Evolutionary conservation across 2,797 vertebrate species (phyloP), one percentile per base, ranked within the genome.

Genomic region (Hypotaenidia philippensis): DNA sequence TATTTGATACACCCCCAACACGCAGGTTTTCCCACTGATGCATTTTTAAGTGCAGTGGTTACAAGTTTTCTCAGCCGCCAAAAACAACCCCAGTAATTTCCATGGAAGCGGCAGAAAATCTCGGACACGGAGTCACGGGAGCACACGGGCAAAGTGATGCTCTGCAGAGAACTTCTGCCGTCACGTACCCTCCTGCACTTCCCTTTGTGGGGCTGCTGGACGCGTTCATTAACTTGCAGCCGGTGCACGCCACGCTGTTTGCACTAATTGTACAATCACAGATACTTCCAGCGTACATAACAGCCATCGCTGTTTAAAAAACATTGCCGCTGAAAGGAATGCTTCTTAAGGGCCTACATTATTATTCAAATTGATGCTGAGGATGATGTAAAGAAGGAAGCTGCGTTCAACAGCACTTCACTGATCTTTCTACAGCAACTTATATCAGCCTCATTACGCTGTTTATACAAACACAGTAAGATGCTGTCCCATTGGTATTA

Each of bases 331-430:
- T 59, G 92, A 95, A 85, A 89, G 84, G 79, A 93, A 69, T 1
- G 7, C 94, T 93, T 91, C 79, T 87, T 68, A 80, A 96, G 93
- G 91, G 79, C 87, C 82, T 36, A 64, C 85, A 66, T 97, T 94
- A 96, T 95, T 96, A 96, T 97, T 95, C 94, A 96, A 95, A 96
- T 94, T 93, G 94, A 86, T 95, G 95, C 92, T 59, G 82, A 94
- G 94, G 85, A 89, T 78, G 94, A 88, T 95, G 92, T 92, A 96
- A 96, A 95, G 94, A 94, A 94, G 94, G 94, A 93, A 95, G 91
- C 77, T 0, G 41, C 31, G 79, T 91, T 97, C 76, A 96, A 96
- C 91, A 96, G 92, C 96, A 93, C 95, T 96, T 96, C 93, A 96
- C 84, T 74, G 66, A 95, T 95, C 94, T 93, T 96, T 72, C n/a